Percentiles rank a stretch among this genome's conserved stretches.
phyloP scores from a whole-genome alignment of 2,888 invertebrate genomes.

The Imbricaverruca yamaguchii region DNA sequence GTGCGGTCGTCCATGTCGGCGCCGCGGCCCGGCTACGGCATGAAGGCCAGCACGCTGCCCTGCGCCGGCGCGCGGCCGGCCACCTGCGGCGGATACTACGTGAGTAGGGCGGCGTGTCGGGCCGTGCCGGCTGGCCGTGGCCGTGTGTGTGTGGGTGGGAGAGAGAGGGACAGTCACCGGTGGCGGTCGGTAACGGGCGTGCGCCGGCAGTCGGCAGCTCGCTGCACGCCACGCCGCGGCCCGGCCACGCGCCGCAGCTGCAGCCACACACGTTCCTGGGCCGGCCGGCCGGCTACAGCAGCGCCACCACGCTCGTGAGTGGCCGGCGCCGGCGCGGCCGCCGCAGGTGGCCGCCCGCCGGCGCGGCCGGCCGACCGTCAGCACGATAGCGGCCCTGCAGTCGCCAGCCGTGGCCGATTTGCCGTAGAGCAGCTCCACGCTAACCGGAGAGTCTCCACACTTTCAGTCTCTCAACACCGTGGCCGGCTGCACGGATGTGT shows the following conservation, averaged over 20 bases:
- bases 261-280: neutral
- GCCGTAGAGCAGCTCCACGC: too few relatives aligned
- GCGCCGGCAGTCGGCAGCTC: neutral
- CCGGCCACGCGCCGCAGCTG: neutral
- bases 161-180: too few relatives aligned
- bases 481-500: too few relatives aligned
- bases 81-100: slow-evolving; percentile 13
- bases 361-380: too few relatives aligned
- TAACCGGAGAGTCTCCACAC: too few relatives aligned
- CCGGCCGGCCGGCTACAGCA: neutral
- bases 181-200: neutral
- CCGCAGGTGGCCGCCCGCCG: neutral
- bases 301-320: too few relatives aligned
- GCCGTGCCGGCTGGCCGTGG: neutral
- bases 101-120: neutral
- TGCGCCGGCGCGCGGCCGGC: slow-evolving; percentile 6
- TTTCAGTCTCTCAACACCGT: too few relatives aligned
- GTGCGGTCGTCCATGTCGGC: slow-evolving; percentile 13
- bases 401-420: too few relatives aligned
- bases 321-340: too few relatives aligned
- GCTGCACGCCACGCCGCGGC: neutral
- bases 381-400: too few relatives aligned
- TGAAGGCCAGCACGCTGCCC: slow-evolving; percentile 21
- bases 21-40: slow-evolving; percentile 15
- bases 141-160: neutral